These are phyloP conservation scores for Austrofundulus limnaeus DNA, from an alignment of 2,113 vertebrate genomes.

Conservation along the genomic window DNA sequence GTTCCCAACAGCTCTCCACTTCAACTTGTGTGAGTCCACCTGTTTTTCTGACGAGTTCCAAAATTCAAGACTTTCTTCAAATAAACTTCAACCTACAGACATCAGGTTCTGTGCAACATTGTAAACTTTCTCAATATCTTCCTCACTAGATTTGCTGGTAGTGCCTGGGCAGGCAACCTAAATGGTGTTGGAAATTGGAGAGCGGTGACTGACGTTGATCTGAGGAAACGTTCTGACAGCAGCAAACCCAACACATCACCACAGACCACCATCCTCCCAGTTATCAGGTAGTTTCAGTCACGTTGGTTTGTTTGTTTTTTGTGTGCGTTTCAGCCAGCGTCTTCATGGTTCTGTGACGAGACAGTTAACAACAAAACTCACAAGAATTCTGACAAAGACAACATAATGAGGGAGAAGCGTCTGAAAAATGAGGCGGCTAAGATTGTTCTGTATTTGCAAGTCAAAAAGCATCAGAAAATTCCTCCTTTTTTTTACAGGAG, in stretches of 20 bases:
- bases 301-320: too few relatives aligned
- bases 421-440: neutral
- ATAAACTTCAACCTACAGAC: too few relatives aligned
- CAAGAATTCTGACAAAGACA: too few relatives aligned
- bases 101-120: neutral
- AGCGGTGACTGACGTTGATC: slow-evolving; percentile 1
- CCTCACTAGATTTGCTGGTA: neutral
- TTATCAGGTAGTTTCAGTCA: slow-evolving; percentile 21
- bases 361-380: too few relatives aligned
- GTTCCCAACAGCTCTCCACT: slow-evolving; percentile 1
- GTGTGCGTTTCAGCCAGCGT: too few relatives aligned
- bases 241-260: slow-evolving; percentile 37
- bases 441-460: neutral
- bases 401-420: neutral
- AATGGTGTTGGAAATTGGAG: neutral
- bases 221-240: slow-evolving; percentile 28
- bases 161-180: neutral
- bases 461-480: neutral
- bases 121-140: neutral
- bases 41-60: too few relatives aligned
- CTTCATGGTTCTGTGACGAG: too few relatives aligned
- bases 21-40: neutral
- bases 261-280: slow-evolving; percentile 28
- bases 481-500: neutral
- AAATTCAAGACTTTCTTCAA: too few relatives aligned